Base-by-base conservation (phyloP, 1,140 invertebrate species). In the Bombus consobrinus region DNA sequence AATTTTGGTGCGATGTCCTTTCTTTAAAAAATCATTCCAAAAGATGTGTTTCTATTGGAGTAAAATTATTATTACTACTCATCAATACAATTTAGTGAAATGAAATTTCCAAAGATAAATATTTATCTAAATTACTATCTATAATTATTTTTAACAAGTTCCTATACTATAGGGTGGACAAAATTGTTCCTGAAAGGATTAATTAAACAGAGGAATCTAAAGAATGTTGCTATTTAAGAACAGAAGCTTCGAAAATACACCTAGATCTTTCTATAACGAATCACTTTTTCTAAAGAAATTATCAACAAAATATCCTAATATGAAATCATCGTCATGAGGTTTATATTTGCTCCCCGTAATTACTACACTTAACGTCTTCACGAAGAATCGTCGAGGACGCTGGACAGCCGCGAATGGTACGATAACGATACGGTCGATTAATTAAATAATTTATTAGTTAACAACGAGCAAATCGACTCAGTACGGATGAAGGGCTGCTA, bases 401-500 rank as follows among this genome's bases (percentile, higher is more conserved):
- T 71, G 59, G 43, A 84, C 87, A 79, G 59, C 76, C 86, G 75
- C 47, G 80, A 86, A 73, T 74, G 66, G 47, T 75, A 73, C 80
- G 77, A 85, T 87, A 87, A 91, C 75, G 82, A 89, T 91, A 87
- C 84, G 74, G 81, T 71, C 84, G 81, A 79, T 91, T 92, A 91
- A 92, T 91, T 93, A 93, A 92, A 93, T 92, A 92, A 90, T 92
- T 89, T 84, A 88, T 91, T 89, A 88, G 89, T 92, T 86, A 93
- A 91, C 76, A 90, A 88, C 53, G 68, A 37, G 82, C 39, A 32
- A 39, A 12, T 10, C 6, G 37, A 37, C 64, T 95, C 91, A 96
- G 81, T 96, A 96, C 2, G 95, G 95, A 91, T 96, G 95, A 47
- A 96, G 93, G 18, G 95, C 95, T 3, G 96, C 96, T 15, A 96